Evolutionary conservation across 1,140 invertebrate genomes (phyloP).

Genomic region (Microplitis mediator): DNA sequence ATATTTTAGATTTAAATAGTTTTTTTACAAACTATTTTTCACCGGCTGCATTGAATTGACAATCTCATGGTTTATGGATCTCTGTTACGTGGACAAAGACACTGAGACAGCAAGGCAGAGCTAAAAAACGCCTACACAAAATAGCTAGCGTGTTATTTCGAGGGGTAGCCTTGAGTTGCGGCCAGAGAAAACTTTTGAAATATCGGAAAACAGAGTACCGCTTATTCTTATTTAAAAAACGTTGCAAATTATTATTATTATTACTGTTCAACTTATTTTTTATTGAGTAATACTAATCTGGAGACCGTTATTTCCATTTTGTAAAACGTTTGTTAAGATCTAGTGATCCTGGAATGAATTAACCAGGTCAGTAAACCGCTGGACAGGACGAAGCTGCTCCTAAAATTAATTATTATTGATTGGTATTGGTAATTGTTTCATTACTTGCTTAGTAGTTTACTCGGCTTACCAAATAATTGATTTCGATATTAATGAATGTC

Average conservation of each 20-base stretch:
- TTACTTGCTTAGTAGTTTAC: neutral
- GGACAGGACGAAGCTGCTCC: constrained; percentile 57
- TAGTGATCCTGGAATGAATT: constrained; percentile 51
- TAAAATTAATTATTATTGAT: constrained; percentile 39
- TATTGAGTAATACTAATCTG: neutral
- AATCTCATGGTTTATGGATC: too few relatives aligned
- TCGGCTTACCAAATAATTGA: constrained; percentile 54
- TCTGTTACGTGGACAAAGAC: too few relatives aligned
- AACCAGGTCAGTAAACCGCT: constrained; percentile 53
- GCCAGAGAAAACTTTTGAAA: constrained; percentile 55
- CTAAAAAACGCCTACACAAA: constrained; percentile 43
- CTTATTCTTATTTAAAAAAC: neutral
- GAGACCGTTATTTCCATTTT: neutral
- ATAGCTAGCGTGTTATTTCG: constrained; percentile 52
- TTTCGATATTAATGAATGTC: constrained; percentile 53
- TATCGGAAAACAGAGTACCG: constrained; percentile 36
- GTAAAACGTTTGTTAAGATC: neutral
- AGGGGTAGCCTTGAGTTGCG: constrained; percentile 50
- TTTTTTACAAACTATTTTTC: too few relatives aligned
- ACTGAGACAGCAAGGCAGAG: neutral
- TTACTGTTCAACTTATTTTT: neutral
- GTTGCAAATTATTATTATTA: neutral
- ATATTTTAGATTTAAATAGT: too few relatives aligned
- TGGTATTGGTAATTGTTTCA: neutral
- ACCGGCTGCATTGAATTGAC: too few relatives aligned